phyloP scores from a whole-genome alignment of 2,113 vertebrate species.

The Xenus cinereus region DNA sequence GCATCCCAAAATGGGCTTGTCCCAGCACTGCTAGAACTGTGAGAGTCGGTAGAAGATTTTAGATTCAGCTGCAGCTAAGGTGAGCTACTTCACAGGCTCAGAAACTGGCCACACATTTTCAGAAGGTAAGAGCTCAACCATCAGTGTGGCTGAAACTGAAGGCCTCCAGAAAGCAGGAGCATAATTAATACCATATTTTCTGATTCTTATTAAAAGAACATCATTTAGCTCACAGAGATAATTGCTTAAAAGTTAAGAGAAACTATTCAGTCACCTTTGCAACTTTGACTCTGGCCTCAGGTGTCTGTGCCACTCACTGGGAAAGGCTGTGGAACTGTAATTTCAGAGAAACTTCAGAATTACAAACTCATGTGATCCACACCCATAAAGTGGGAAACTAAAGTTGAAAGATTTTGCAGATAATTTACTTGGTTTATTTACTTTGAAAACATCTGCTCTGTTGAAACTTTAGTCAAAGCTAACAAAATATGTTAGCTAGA shows the following conservation, averaged over 20 bases:
- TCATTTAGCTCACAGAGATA: background rate
- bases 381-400: background rate
- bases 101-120: background rate
- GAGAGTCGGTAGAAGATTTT: background rate
- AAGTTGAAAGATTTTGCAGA: background rate
- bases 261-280: background rate
- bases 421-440: background rate
- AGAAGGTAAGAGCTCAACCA: background rate
- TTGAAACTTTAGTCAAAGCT: background rate
- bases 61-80: background rate
- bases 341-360: background rate
- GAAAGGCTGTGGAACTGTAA: background rate
- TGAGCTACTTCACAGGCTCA: background rate
- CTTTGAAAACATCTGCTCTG: background rate
- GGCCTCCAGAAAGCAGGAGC: background rate
- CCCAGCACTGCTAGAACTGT: background rate
- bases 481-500: background rate
- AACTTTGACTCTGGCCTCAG: background rate
- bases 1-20: background rate
- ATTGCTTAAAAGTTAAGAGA: background rate
- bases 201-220: background rate
- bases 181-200: background rate
- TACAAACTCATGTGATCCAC: accelerated
- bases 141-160: background rate
- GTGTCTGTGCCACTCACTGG: background rate